phyloP scores from a whole-genome alignment of 1,140 invertebrate species.

The Procambarus virginalis region DNA sequence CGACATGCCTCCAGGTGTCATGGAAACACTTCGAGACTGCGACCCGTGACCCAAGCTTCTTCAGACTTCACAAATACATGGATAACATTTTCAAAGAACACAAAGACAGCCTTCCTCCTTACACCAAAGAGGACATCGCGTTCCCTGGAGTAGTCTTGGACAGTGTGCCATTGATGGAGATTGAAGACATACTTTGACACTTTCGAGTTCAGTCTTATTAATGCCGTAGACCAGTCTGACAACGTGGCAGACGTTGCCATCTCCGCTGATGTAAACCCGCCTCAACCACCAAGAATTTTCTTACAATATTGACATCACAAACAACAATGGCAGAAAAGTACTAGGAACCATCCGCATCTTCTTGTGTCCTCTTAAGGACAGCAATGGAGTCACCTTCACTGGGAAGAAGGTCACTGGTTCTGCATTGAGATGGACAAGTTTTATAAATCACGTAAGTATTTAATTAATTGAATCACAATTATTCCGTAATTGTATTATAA shows the following conservation, averaged over 20 bases:
- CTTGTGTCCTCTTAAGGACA: conserved; percentile 82
- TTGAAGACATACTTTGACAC: conserved; percentile 84
- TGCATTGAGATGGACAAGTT: conserved; percentile 83
- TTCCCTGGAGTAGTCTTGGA: conserved; percentile 80
- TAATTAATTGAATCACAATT: not conserved
- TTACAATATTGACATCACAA: conserved; percentile 78
- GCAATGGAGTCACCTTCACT: conserved; percentile 77
- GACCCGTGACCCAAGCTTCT: conserved; percentile 81
- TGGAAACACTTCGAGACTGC: conserved; percentile 77
- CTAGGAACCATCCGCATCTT: conserved; percentile 78
- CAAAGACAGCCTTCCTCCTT: conserved; percentile 71
- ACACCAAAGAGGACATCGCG: conserved; percentile 74
- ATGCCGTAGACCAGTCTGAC: conserved; percentile 76
- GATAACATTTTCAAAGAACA: conserved; percentile 77
- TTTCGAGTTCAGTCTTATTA: conserved; percentile 81
- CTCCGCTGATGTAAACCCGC: conserved; percentile 77
- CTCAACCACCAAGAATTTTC: conserved; percentile 81
- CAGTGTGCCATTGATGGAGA: conserved; percentile 80
- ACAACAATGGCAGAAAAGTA: conserved; percentile 75
- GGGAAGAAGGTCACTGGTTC: conserved; percentile 79
- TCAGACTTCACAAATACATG: conserved; percentile 79
- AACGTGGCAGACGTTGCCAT: conserved; percentile 62
- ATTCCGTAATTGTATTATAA: not conserved
- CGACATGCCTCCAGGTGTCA: conserved; percentile 73
- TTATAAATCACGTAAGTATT: conserved; percentile 70